These are phyloP conservation scores for Chaetura pelagica DNA, from an alignment of 2,113 vertebrate species.

Conservation along the genomic window DNA sequence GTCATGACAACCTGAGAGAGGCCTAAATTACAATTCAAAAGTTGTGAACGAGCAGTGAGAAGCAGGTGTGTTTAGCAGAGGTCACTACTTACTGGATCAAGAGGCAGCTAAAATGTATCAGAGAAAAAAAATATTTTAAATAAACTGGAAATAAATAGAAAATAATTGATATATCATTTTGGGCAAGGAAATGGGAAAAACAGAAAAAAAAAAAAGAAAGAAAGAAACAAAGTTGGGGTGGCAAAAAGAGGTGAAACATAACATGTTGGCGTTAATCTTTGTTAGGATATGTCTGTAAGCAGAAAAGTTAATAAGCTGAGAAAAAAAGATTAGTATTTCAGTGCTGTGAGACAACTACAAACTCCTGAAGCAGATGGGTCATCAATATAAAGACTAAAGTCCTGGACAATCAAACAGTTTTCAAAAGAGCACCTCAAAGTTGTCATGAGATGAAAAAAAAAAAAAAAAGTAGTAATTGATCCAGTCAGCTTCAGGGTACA, in stretches of 20 bases:
- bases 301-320: slow-evolving; percentile 24
- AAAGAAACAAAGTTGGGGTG: not conserved
- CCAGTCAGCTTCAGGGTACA: not conserved
- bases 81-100: not conserved
- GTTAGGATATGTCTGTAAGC: not conserved
- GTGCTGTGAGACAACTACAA: not conserved
- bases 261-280: not conserved
- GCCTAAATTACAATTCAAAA: not conserved
- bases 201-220: not conserved
- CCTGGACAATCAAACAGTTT: not conserved
- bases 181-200: fast-evolving
- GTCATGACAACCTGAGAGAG: not conserved
- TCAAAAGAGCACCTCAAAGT: slow-evolving; percentile 23
- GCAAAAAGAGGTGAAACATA: not conserved
- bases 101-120: not conserved
- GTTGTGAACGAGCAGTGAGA: not conserved
- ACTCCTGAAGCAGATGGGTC: slow-evolving; percentile 2
- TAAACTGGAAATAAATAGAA: not conserved
- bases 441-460: not conserved
- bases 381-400: slow-evolving; percentile 42
- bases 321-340: not conserved
- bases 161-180: not conserved
- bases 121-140: not conserved
- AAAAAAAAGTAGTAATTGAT: not conserved
- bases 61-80: not conserved